phyloP scores from a whole-genome alignment of 1,140 invertebrate species.

The Tenebrio molitor region DNA sequence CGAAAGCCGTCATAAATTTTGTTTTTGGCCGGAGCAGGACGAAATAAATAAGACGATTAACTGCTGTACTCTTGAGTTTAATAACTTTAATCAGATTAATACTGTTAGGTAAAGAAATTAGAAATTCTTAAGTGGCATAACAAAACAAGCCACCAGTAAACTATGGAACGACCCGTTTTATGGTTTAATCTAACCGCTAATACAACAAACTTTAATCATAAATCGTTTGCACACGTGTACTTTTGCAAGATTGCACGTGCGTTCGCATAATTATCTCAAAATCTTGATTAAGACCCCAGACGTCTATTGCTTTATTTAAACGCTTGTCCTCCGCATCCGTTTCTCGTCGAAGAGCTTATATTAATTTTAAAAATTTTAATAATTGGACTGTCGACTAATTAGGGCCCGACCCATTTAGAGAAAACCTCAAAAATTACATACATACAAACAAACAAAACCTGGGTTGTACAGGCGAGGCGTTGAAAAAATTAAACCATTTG shows the following conservation, averaged over 20 bases:
- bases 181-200: constrained; percentile 52
- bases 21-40: not conserved
- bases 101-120: constrained; percentile 27
- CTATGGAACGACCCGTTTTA: constrained; percentile 50
- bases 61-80: not conserved
- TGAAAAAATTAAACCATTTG: no score
- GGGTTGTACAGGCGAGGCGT: no score
- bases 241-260: constrained; percentile 48
- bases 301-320: not conserved
- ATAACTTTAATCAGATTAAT: constrained; percentile 13
- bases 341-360: no score
- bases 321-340: not conserved
- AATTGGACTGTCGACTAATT: no score
- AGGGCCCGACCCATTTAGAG: no score
- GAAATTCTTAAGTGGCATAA: constrained; percentile 46
- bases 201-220: constrained; percentile 53
- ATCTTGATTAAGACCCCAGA: constrained; percentile 4
- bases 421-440: no score
- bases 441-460: no score
- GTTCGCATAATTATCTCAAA: constrained; percentile 44
- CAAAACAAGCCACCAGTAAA: constrained; percentile 44
- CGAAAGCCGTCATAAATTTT: not conserved
- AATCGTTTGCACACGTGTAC: constrained; percentile 51
- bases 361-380: no score
- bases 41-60: constrained; percentile 35